phyloP scores from a whole-genome alignment of 2,797 vertebrate genomes.

The Cryptoblepharus egeriae region DNA sequence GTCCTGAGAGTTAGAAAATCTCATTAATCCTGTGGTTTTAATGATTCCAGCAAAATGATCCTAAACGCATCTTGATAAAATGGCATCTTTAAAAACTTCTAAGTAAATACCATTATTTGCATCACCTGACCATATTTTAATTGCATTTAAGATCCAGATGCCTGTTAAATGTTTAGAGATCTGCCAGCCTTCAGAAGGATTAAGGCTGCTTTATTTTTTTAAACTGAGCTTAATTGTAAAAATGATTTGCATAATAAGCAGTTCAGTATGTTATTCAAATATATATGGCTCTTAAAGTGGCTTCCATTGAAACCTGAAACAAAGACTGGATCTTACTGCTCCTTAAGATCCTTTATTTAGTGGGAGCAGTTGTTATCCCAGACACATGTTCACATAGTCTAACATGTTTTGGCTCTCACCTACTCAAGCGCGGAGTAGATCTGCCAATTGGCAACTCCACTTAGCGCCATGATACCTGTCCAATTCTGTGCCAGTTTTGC shows the following conservation, averaged over 20 bases:
- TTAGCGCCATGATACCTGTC: not conserved
- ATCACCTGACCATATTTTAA: not conserved
- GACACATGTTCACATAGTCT: not conserved
- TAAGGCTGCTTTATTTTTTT: not conserved
- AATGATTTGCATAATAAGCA: not conserved
- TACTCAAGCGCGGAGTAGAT: not conserved
- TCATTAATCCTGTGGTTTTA: constrained; percentile 12
- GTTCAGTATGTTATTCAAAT: not conserved
- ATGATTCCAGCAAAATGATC: not conserved
- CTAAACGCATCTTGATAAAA: not conserved
- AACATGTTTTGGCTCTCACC: constrained; percentile 40
- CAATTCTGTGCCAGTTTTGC: not conserved
- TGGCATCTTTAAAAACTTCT: not conserved
- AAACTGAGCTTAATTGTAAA: not conserved
- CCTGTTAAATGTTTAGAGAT: not conserved
- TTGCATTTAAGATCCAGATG: not conserved
- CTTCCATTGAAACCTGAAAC: not conserved
- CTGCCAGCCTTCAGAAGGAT: not conserved
- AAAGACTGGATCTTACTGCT: rapidly evolving
- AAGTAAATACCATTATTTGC: constrained; percentile 4
- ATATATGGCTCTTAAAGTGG: not conserved
- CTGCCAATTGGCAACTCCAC: constrained; percentile 36
- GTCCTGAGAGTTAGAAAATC: constrained; percentile 25
- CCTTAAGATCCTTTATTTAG: too few species aligned
- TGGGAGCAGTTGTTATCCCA: rapidly evolving